These are phyloP conservation scores for Mormyrus lacerda DNA, from an alignment of 2,113 vertebrate species.

Conservation along the genomic window DNA sequence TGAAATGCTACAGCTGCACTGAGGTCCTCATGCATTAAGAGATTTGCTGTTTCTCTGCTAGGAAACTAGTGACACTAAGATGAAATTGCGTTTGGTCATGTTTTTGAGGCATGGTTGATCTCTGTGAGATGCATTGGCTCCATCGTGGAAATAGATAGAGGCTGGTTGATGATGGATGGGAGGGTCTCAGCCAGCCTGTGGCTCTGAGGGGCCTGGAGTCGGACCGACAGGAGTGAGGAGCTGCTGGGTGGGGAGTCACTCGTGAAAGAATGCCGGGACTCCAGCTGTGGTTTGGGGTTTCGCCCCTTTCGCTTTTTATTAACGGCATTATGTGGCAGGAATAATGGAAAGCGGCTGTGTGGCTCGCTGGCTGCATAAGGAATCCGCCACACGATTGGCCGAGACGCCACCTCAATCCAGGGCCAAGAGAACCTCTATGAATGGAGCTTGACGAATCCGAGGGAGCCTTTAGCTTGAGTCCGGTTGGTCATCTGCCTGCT, in stretches of 20 bases:
- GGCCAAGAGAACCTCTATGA: conserved; percentile 10
- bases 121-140: conserved; percentile 35
- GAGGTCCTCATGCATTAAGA: background rate
- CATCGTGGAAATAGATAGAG: conserved; percentile 31
- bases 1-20: background rate
- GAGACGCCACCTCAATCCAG: conserved; percentile 17
- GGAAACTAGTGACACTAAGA: conserved; percentile 22
- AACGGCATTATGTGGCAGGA: conserved; percentile 62
- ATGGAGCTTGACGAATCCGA: background rate
- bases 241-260: conserved; percentile 33
- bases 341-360: conserved; percentile 64
- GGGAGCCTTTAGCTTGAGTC: background rate
- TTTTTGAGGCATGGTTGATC: conserved; percentile 41
- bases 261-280: conserved; percentile 64
- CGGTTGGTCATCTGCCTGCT: conserved; percentile 45
- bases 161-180: conserved; percentile 19
- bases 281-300: conserved; percentile 64
- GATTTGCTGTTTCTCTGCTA: background rate
- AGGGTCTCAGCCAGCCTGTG: background rate
- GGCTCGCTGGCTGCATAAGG: conserved; percentile 14
- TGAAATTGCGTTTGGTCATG: conserved; percentile 23
- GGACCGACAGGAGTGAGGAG: background rate
- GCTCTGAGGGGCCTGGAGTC: conserved; percentile 21
- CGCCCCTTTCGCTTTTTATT: conserved; percentile 44
- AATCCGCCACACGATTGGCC: conserved; percentile 8